These are phyloP conservation scores for Calliopsis andreniformis DNA, from an alignment of 1,140 invertebrate species.

Conservation along the genomic window DNA sequence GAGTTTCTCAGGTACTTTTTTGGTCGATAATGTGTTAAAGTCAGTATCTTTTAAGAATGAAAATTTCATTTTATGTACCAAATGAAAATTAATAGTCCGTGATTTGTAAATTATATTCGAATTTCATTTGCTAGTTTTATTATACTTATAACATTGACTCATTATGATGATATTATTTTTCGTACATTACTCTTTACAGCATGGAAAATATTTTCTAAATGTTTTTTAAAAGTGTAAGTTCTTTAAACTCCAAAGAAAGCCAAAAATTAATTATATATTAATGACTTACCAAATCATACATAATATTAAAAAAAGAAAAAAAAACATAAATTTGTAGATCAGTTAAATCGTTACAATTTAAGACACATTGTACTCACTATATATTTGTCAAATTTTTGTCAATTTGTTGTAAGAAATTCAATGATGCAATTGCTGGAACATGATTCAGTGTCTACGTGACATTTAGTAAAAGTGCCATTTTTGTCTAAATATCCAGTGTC, in stretches of 20 bases:
- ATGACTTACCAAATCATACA: not conserved
- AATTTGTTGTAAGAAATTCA: slow-evolving; percentile 8
- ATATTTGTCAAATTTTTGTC: slow-evolving; percentile 32
- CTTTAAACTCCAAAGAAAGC: slow-evolving; percentile 23
- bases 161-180: slow-evolving; percentile 9
- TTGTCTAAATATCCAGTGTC: slow-evolving; percentile 28
- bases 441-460: slow-evolving; percentile 10
- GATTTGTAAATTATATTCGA: not conserved
- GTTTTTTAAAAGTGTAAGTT: not conserved
- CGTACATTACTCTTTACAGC: not conserved
- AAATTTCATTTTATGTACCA: slow-evolving; percentile 10
- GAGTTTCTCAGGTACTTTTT: slow-evolving; percentile 30
- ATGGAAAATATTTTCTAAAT: not conserved
- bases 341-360: not conserved
- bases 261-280: slow-evolving; percentile 22
- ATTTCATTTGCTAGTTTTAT: slow-evolving; percentile 17
- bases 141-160: not conserved
- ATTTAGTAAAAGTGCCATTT: slow-evolving; percentile 44
- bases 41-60: slow-evolving; percentile 11
- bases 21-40: slow-evolving; percentile 7
- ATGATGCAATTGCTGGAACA: not conserved
- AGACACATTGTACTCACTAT: not conserved
- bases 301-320: not conserved
- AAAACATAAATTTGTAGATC: not conserved
- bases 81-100: not conserved